Conservation (phyloP, 2,113 vertebrate genomes). For the Mustelus asterias region DNA sequence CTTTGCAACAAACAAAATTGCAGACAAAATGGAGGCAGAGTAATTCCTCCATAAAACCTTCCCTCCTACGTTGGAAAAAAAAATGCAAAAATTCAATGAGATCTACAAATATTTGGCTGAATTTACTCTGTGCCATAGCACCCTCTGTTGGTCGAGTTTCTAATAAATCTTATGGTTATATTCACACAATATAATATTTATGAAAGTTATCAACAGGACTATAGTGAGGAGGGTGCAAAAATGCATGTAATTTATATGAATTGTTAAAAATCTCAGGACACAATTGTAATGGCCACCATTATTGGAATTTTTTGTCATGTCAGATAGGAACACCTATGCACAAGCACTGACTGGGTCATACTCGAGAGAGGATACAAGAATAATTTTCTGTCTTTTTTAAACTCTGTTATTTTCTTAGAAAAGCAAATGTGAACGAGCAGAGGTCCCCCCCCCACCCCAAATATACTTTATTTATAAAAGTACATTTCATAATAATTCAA, state of each 20-base stretch:
- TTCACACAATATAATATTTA: not conserved
- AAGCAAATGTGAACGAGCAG: not conserved
- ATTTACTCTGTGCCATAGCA: constrained; percentile 2
- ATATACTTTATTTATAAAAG: no score
- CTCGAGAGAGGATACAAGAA: not conserved
- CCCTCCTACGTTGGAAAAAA: not conserved
- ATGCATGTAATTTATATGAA: not conserved
- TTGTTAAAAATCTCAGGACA: not conserved
- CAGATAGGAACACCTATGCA: no score
- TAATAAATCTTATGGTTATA: not conserved
- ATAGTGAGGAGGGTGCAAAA: not conserved
- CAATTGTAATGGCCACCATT: not conserved
- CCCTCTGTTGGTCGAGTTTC: constrained; percentile 31
- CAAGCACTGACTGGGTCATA: not conserved
- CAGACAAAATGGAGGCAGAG: not conserved
- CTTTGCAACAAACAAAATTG: not conserved
- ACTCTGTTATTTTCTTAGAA: not conserved
- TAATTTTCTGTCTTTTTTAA: not conserved
- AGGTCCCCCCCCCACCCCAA: no score
- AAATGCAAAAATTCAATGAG: not conserved
- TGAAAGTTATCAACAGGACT: not conserved
- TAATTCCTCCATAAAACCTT: not conserved
- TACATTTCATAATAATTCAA: no score
- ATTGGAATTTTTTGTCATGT: not conserved
- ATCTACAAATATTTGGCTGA: not conserved